phyloP scores from a whole-genome alignment of 2,797 vertebrate genomes.

The Acrossocheilus wenchowensis region DNA sequence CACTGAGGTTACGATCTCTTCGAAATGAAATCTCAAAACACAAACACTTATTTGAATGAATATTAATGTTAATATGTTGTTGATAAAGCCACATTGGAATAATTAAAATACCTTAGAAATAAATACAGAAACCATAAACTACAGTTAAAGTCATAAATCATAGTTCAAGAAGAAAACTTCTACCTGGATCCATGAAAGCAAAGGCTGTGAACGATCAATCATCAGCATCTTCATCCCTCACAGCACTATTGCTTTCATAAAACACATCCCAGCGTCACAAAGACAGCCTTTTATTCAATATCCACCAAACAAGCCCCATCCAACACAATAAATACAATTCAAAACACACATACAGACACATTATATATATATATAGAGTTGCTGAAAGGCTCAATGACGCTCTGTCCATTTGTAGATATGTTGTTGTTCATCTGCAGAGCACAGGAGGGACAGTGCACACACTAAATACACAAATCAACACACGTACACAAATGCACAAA shows the following conservation, averaged over 20 bases:
- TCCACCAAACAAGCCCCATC: neutral
- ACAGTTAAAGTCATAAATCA: neutral
- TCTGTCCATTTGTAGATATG: neutral
- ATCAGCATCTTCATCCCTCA: neutral
- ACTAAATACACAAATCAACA: neutral
- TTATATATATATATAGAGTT: neutral
- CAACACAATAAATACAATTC: neutral
- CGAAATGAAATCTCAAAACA: neutral
- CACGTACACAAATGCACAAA: neutral
- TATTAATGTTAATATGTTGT: neutral
- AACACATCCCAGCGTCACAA: constrained; percentile 1
- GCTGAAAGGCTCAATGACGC: neutral
- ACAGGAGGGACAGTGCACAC: neutral
- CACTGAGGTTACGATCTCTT: too few species aligned
- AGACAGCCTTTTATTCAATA: constrained; percentile 7
- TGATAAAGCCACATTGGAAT: neutral
- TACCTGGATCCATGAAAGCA: neutral
- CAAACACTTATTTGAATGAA: too few species aligned
- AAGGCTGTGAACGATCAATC: neutral
- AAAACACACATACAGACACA: neutral
- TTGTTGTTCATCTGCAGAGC: neutral
- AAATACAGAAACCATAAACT: too few species aligned
- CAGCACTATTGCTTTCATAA: neutral
- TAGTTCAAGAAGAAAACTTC: neutral
- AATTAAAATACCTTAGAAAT: neutral